phyloP scores from a whole-genome alignment of 2,797 vertebrate genomes.

The Crypturellus tataupa region DNA sequence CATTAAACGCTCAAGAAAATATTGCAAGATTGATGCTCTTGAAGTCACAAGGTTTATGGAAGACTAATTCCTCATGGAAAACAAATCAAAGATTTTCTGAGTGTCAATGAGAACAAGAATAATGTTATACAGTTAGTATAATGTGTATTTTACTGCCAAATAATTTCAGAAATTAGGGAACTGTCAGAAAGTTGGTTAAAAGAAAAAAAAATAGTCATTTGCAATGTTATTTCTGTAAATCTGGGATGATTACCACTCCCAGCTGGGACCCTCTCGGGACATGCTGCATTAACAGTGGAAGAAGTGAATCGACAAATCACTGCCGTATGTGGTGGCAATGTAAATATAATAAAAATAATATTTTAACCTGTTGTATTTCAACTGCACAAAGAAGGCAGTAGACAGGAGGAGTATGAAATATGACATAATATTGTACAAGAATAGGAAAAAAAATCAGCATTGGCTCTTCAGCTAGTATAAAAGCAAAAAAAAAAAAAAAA shows the following conservation, averaged over 20 bases:
- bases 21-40: not conserved
- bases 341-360: not conserved
- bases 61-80: not conserved
- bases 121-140: not conserved
- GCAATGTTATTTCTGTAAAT: not conserved
- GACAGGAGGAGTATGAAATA: not conserved
- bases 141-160: not conserved
- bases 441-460: not conserved
- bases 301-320: not conserved
- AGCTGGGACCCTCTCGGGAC: not conserved
- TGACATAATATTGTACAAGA: not conserved
- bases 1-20: not conserved
- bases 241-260: not conserved
- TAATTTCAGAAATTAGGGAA: not conserved
- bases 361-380: not conserved
- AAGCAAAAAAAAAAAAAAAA: not conserved
- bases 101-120: not conserved
- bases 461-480: not conserved
- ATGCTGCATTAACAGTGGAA: not conserved
- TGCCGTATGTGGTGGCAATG: not conserved
- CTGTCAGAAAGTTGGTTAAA: not conserved
- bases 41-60: not conserved
- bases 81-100: not conserved
- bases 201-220: not conserved
- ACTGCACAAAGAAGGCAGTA: not conserved